Evolutionary conservation across 1,140 invertebrate species (phyloP), one percentile per base, ranked within the genome.

Genomic region (Phymastichus coffea): DNA sequence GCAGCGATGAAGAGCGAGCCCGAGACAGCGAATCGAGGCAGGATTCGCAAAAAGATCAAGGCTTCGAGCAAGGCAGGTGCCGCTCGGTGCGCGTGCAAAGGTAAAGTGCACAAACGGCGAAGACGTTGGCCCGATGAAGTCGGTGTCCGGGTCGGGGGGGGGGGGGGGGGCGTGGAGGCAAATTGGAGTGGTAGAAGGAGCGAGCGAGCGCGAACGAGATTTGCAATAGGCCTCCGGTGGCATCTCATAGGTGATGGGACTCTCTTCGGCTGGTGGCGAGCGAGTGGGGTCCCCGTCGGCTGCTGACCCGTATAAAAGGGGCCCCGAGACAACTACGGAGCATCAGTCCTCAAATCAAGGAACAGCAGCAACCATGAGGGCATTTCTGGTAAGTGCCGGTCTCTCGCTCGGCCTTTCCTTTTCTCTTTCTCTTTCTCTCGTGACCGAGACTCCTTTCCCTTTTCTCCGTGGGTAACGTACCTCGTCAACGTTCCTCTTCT

Each of bases 291-390:
- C 65, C 67, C 51, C 43, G 57, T 63, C 60, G 54, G 51, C n/a
- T n/a, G n/a, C n/a, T 58, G 55, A 14, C 30, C 14, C 30, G 6
- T 78, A 79, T 40, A 79, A 79, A 79, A 75, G 72, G 68, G 74
- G 68, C 68, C 68, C 63, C 75, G 67, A 70, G 70, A 75, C 77
- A 75, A 74, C 67, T 67, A 69, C 68, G 64, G 67, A 79, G 76
- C 77, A 80, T 80, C 78, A 80, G 78, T 80, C 74, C 78, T 79
- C 76, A 77, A 79, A 79, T 77, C 77, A 76, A 77, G 73, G 69
- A 75, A 77, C 71, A 73, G 75, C 41, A 15, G 72, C 70, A 77
- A 78, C 72, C 77, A 80, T 80, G 78, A 80, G 78, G 75, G 77
- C 75, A 79, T 80, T 79, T 74, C 71, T 80, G 77, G 78, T 80